Evolutionary conservation across 2,797 vertebrate genomes (phyloP).

Genomic region (Graptemys geographica): DNA sequence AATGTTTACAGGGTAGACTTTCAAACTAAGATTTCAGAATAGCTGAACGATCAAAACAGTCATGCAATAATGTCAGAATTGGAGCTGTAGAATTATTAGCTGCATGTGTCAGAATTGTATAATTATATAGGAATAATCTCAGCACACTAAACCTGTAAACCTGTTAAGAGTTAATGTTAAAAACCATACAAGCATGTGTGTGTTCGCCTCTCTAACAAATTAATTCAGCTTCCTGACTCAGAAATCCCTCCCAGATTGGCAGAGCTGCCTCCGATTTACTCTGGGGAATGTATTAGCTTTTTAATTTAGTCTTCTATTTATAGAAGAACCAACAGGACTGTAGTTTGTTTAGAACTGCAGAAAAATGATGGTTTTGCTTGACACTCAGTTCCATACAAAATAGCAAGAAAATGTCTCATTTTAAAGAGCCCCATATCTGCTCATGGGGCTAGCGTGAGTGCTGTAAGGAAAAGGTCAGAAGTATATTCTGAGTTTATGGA

Average conservation of each 20-base stretch:
- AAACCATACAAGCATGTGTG: not conserved
- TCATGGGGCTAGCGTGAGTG: not conserved
- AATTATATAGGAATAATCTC: conserved; percentile 9
- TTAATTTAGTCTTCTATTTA: not conserved
- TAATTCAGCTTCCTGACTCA: not conserved
- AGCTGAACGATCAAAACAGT: not conserved
- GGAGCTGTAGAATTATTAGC: not conserved
- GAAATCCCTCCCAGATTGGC: not conserved
- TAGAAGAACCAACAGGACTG: not conserved
- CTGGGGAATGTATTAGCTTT: not conserved
- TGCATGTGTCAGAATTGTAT: conserved; percentile 40
- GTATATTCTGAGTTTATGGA: not conserved
- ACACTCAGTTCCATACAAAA: not conserved
- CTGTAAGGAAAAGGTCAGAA: not conserved
- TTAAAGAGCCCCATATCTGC: not conserved
- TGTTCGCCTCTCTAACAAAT: not conserved
- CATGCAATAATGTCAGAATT: conserved; percentile 14
- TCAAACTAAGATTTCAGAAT: not conserved
- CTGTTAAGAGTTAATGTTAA: not conserved
- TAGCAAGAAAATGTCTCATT: not conserved
- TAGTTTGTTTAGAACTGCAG: not conserved
- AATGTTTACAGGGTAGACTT: not conserved
- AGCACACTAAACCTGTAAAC: not conserved
- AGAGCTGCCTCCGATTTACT: not conserved
- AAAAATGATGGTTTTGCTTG: not conserved